Evolutionary conservation across 2,888 invertebrate species (phyloP).

Genomic region (Alloscopus bannaensis): DNA sequence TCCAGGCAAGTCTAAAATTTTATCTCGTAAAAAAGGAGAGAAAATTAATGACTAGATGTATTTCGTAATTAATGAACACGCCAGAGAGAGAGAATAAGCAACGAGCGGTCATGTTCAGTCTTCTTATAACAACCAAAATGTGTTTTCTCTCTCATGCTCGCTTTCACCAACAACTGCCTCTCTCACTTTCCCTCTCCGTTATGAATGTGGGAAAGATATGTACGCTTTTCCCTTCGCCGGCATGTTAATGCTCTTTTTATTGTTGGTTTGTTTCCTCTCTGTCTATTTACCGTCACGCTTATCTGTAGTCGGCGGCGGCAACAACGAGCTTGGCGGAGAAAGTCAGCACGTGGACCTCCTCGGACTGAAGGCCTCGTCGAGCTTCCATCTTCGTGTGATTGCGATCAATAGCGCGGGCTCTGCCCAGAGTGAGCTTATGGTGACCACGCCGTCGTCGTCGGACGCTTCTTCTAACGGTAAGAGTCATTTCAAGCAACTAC

Average conservation of each 20-base stretch:
- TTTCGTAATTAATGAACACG: slow-evolving; percentile 21
- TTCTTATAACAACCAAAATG: no score
- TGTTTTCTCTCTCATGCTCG: no score
- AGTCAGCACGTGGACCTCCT: slow-evolving; percentile 62
- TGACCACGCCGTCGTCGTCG: slow-evolving; percentile 79
- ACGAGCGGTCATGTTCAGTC: no score
- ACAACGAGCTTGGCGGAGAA: slow-evolving; percentile 64
- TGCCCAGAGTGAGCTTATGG: slow-evolving; percentile 79
- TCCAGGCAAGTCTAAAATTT: slow-evolving; percentile 57
- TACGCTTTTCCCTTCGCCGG: no score
- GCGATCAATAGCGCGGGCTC: slow-evolving; percentile 82
- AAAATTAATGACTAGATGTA: slow-evolving; percentile 6
- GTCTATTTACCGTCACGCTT: no score
- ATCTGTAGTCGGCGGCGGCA: slow-evolving; percentile 58
- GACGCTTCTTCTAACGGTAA: slow-evolving; percentile 76
- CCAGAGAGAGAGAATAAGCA: no score
- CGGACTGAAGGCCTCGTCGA: slow-evolving; percentile 73
- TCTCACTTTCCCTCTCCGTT: no score
- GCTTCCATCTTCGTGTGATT: slow-evolving; percentile 76
- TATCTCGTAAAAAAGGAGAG: slow-evolving; percentile 1
- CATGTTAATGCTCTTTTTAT: no score
- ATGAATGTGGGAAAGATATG: no score
- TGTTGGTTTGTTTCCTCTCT: no score
- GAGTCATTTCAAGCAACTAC: no score
- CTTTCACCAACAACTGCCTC: no score